Conservation (phyloP, 2,113 vertebrate genomes). For the Chroicocephalus ridibundus region DNA sequence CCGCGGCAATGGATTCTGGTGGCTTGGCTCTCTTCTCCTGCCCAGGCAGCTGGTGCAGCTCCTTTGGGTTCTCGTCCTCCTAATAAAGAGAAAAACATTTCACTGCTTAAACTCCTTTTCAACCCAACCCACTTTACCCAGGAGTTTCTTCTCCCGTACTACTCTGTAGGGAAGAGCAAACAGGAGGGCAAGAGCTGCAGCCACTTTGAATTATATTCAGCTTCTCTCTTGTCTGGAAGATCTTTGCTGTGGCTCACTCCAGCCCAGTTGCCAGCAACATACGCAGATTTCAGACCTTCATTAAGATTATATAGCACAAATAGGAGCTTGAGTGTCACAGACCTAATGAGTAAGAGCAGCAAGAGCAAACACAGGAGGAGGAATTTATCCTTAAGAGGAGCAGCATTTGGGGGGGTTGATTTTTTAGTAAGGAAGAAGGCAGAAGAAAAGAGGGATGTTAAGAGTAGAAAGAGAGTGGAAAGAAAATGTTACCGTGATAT, state of each 20-base stretch:
- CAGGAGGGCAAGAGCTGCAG: background rate
- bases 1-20: background rate
- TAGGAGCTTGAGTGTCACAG: background rate
- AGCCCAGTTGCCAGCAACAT: conserved; percentile 40
- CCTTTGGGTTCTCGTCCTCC: background rate
- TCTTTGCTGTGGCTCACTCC: background rate
- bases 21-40: background rate
- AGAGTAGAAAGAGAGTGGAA: background rate
- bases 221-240: background rate
- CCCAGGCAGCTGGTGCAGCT: background rate
- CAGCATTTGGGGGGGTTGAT: background rate
- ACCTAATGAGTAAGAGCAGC: background rate
- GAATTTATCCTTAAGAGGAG: background rate
- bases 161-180: background rate
- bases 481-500: background rate
- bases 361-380: background rate
- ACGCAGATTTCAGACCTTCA: background rate
- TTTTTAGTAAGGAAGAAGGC: background rate
- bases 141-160: background rate
- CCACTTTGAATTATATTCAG: conserved; percentile 47
- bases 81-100: background rate
- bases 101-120: background rate
- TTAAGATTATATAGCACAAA: background rate
- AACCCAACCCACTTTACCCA: background rate
- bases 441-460: background rate